Base-by-base conservation (phyloP, 2,888 invertebrate species). In the Cantharis nigra region DNA sequence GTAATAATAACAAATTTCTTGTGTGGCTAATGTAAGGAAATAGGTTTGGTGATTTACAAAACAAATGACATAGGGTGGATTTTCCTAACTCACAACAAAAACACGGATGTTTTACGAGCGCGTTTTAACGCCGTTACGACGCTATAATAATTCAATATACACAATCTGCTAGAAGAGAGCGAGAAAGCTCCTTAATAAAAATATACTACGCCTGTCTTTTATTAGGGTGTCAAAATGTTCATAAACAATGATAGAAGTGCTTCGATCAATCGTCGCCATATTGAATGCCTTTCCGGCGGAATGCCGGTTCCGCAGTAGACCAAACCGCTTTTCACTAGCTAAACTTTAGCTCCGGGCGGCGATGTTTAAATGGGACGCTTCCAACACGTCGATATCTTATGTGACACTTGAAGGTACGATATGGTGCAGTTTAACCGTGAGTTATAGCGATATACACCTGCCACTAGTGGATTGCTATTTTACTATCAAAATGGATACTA, bases 231-330 rank as follows among this genome's bases (percentile, higher is more conserved):
- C 83, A 83, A 83, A 84, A 81, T 81, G 81, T 82, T 82, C 83
- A 83, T 84, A 84, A 85, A 84, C 83, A 84, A 83, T 84, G 83
- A 84, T 83, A 83, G 83, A 81, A 82, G 82, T 82, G 83, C 77
- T 77, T 72, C 78, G 80, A 81, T 82, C 81, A 82, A 82, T 82
- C 81, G 81, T 76, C 80, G 82, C 81, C 82, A 83, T 83, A 81
- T 81, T 82, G 82, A 82, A 81, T 81, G 80, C 81, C 80, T 81
- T 81, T 79, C 78, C 79, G 72, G 73, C 69, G 83, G 80, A 81
- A 83, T 83, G 81, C 80, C 78, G 79, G 72, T 80, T 80, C 67
- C 72, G 65, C 74, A 78, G 77, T 76, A 65, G 76, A 63, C 76
- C 82, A 79, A 75, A 71, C 49, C 63, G 70, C 69, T 71, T 18